These are phyloP conservation scores for Siderastrea siderea DNA, from an alignment of 92 coral and sea anemone genomes.

Conservation along the genomic window DNA sequence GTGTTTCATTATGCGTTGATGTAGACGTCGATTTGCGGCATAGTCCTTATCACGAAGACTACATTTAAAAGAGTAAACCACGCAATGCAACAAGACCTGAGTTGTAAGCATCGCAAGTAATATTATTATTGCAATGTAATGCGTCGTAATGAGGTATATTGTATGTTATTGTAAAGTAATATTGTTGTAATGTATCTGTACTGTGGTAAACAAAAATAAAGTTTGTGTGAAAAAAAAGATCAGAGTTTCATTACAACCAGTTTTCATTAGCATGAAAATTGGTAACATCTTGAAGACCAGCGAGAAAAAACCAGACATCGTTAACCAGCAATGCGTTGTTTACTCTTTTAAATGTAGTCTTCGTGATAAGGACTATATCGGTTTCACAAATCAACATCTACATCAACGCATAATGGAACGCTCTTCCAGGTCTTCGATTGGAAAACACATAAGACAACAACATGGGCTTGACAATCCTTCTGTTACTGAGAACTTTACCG, in stretches of 20 bases:
- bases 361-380: background rate
- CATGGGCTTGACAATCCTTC: background rate
- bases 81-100: background rate
- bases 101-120: too few species aligned
- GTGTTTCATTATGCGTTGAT: background rate
- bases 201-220: too few species aligned
- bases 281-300: background rate
- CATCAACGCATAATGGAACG: background rate
- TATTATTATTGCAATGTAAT: too few species aligned
- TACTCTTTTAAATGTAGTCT: background rate
- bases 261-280: background rate
- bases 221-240: background rate
- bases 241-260: background rate
- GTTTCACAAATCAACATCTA: background rate
- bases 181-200: too few species aligned
- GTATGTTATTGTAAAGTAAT: too few species aligned
- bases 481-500: background rate
- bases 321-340: background rate
- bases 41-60: background rate
- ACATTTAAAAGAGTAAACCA: background rate
- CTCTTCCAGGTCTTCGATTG: background rate
- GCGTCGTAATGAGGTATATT: too few species aligned
- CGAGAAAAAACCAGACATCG: background rate
- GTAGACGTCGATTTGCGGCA: background rate
- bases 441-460: background rate